Evolutionary conservation across 2,797 vertebrate species (phyloP).

Genomic region (Zalophus californianus): DNA sequence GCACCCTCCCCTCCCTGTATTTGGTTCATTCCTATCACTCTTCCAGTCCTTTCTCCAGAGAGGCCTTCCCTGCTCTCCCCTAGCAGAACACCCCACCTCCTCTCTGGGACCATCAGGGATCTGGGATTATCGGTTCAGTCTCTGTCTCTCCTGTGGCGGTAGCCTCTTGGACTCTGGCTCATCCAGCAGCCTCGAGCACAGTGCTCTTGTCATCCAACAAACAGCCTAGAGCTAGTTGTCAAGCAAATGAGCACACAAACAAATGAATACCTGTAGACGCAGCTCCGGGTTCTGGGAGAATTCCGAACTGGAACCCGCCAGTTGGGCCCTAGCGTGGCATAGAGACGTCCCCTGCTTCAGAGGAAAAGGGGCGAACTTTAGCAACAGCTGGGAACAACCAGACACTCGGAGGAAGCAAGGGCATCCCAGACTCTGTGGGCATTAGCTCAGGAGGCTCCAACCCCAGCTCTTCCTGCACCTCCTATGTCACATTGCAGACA

Average conservation of each 20-base stretch:
- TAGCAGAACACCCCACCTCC: not conserved
- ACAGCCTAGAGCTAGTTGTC: not conserved
- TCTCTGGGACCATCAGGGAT: not conserved
- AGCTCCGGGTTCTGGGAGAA: conserved; percentile 95
- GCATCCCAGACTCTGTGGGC: not conserved
- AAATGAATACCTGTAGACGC: conserved; percentile 94
- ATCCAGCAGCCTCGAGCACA: not conserved
- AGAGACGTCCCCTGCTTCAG: conserved; percentile 96
- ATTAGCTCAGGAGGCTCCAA: not conserved
- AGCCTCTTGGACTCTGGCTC: not conserved
- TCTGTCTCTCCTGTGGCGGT: not conserved
- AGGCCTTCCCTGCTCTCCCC: not conserved
- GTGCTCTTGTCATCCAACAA: not conserved
- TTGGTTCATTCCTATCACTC: not conserved
- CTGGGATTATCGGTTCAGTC: not conserved
- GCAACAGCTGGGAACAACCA: conserved; percentile 35
- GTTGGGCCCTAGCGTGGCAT: conserved; percentile 97
- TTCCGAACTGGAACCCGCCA: conserved; percentile 95
- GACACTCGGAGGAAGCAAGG: not conserved
- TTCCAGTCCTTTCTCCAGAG: not conserved
- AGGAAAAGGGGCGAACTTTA: conserved; percentile 85
- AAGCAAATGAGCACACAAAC: not conserved
- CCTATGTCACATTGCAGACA: not conserved
- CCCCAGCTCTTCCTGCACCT: not conserved
- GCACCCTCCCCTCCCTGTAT: not conserved